Conservation (phyloP, 1,140 invertebrate genomes). For the Sminthurinus signatus region DNA sequence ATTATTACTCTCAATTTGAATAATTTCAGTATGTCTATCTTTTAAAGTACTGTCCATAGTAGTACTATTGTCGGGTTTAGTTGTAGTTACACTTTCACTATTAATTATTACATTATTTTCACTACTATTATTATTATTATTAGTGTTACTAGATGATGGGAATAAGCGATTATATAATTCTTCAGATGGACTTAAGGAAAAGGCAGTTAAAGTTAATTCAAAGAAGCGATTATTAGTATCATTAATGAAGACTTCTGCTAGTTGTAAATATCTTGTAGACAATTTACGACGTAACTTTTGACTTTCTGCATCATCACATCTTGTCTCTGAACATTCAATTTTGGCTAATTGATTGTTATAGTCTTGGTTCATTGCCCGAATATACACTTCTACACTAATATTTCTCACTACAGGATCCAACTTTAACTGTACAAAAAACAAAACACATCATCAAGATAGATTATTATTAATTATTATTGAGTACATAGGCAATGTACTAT, state of each 20-base stretch:
- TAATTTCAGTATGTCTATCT: too few relatives aligned
- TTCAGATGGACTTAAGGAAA: constrained; percentile 15
- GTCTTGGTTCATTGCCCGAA: neutral
- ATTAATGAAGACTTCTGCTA: neutral
- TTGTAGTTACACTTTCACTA: too few relatives aligned
- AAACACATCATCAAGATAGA: neutral
- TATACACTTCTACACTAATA: neutral
- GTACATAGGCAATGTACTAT: neutral
- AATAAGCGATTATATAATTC: constrained; percentile 11
- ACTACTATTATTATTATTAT: too few relatives aligned
- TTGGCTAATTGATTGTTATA: neutral
- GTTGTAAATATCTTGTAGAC: neutral
- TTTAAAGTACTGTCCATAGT: too few relatives aligned
- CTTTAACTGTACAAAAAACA: neutral
- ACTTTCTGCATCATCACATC: neutral
- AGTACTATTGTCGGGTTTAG: too few relatives aligned
- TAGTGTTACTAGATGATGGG: neutral
- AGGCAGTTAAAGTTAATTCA: constrained; percentile 12
- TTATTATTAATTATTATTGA: neutral
- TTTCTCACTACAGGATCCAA: neutral
- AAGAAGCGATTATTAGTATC: neutral
- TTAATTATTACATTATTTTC: too few relatives aligned
- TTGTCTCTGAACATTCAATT: too few relatives aligned
- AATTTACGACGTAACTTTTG: neutral
- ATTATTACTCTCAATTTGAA: too few relatives aligned